A percentile compares a stretch with the other conserved stretches of the same genome.
phyloP scores from a whole-genome alignment of 2,888 invertebrate species.

The Encarsia formosa region DNA sequence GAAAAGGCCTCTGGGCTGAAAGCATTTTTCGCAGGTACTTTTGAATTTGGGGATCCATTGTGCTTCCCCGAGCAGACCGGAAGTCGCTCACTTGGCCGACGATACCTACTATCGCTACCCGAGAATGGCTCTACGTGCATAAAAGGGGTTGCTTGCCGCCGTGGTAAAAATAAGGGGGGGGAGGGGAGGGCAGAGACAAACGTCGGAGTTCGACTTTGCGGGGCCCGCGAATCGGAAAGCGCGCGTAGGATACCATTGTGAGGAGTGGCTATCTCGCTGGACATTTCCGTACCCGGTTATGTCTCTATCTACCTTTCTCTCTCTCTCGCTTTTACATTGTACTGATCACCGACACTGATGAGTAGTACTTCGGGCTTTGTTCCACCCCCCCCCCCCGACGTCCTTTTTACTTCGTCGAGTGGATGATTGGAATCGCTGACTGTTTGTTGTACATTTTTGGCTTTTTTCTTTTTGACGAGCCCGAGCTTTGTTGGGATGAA shows the following conservation, averaged over 20 bases:
- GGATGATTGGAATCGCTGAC: too few species aligned
- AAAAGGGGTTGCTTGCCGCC: conserved; percentile 4
- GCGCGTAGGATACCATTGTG: conserved; percentile 44
- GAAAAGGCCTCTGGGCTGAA: conserved; percentile 10
- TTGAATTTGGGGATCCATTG: conserved; percentile 48
- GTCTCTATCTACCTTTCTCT: too few species aligned
- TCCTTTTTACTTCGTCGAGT: too few species aligned
- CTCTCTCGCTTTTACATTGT: too few species aligned
- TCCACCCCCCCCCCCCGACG: too few species aligned
- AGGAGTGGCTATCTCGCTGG: conserved; percentile 46
- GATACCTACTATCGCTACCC: conserved; percentile 10
- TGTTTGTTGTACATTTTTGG: too few species aligned
- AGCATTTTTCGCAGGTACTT: conserved; percentile 27
- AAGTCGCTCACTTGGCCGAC: conserved; percentile 45
- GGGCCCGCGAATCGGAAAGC: conserved; percentile 30
- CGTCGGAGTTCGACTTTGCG: conserved; percentile 29
- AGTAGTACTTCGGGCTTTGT: too few species aligned
- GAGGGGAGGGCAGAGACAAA: too few species aligned
- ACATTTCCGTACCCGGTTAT: conserved; percentile 41
- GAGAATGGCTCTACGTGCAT: too few species aligned
- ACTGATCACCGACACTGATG: too few species aligned
- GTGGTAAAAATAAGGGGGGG: background rate
- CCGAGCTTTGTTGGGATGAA: too few species aligned
- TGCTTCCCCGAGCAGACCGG: conserved; percentile 39
- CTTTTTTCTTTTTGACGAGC: too few species aligned